These are phyloP conservation scores for Alces alces DNA, from an alignment of 2,113 vertebrate species.

Conservation along the genomic window DNA sequence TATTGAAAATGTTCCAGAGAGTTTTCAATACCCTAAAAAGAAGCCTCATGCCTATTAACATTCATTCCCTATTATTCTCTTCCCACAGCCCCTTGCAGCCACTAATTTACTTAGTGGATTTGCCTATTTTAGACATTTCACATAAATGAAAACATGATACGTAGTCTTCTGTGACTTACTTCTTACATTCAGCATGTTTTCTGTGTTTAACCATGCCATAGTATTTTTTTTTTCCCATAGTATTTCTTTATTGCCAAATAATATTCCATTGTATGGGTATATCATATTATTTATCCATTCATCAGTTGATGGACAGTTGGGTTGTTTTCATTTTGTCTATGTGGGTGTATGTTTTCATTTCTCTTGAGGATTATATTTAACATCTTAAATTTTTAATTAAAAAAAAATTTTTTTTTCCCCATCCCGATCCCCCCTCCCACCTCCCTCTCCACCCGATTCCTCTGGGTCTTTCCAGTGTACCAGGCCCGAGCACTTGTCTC, in stretches of 20 bases:
- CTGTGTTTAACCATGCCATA: background rate
- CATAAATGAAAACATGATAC: background rate
- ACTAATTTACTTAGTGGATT: background rate
- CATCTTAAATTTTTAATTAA: background rate
- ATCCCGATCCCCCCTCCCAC: too few relatives aligned
- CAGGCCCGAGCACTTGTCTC: too few relatives aligned
- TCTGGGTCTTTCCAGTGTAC: too few relatives aligned
- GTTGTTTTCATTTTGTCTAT: background rate
- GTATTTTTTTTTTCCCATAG: background rate
- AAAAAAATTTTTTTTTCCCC: too few relatives aligned
- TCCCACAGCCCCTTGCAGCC: background rate
- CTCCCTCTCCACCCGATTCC: too few relatives aligned
- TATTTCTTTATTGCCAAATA: background rate
- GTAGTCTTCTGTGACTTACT: background rate
- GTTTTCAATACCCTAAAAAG: background rate
- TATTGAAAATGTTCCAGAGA: background rate
- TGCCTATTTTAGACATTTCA: background rate
- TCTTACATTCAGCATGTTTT: background rate
- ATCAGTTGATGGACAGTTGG: background rate
- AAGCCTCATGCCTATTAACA: background rate
- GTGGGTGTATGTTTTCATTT: background rate
- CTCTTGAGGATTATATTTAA: background rate
- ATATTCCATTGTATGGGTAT: background rate
- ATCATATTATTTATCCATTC: background rate
- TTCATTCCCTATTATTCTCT: background rate